phyloP scores from a whole-genome alignment of 2,797 vertebrate species.

The Sebastes kiyomatsui region DNA sequence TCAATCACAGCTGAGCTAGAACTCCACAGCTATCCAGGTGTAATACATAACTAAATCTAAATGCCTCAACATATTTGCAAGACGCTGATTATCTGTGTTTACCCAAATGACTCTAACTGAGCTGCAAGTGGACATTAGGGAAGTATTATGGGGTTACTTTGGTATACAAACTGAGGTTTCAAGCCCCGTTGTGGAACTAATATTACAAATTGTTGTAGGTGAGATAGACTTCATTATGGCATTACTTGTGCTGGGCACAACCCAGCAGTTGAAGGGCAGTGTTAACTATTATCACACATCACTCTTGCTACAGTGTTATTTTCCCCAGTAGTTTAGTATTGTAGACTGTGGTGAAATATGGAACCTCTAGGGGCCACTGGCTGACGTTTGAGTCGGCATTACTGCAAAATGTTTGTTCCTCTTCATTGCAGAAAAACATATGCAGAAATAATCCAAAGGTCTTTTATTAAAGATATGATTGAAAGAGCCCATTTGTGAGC shows the following conservation, averaged over 20 bases:
- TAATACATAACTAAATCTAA: background rate
- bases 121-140: background rate
- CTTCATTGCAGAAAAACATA: background rate
- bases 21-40: background rate
- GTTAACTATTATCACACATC: background rate
- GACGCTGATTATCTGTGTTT: background rate
- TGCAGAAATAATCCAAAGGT: background rate
- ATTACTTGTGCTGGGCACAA: background rate
- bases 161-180: background rate
- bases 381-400: background rate
- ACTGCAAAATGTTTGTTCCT: background rate
- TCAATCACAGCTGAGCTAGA: background rate
- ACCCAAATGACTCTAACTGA: background rate
- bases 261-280: background rate
- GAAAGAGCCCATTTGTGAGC: constrained; percentile 13
- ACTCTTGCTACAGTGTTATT: background rate
- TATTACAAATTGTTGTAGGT: background rate
- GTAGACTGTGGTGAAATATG: background rate
- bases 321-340: background rate
- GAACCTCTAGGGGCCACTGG: background rate
- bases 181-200: background rate
- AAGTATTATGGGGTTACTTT: background rate
- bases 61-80: background rate
- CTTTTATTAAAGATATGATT: constrained; percentile 13
- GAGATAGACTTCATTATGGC: background rate